Conservation (phyloP, 2,888 invertebrate species). For the Dorcus parallelipipedus region DNA sequence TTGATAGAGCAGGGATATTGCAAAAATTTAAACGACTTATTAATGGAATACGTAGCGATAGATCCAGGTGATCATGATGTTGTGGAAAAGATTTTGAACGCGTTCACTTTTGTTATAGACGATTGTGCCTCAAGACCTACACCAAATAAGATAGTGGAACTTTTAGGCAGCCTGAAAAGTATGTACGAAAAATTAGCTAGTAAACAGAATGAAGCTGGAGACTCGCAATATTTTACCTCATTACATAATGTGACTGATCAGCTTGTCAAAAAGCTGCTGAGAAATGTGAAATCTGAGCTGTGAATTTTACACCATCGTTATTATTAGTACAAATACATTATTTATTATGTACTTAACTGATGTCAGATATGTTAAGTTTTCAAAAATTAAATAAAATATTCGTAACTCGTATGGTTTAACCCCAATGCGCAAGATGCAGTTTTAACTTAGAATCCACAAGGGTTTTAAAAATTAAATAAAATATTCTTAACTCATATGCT, state of each 20-base stretch:
- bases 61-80: conserved; percentile 47
- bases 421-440: no score
- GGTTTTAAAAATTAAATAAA: not conserved
- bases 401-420: not conserved
- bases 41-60: conserved; percentile 38
- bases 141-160: conserved; percentile 6
- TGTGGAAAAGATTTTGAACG: conserved; percentile 42
- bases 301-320: not conserved
- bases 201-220: not conserved
- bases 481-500: not conserved
- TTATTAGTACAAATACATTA: no score
- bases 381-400: not conserved
- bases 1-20: conserved; percentile 45
- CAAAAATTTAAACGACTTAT: conserved; percentile 43
- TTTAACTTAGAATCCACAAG: no score
- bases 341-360: no score
- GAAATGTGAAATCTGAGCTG: conserved; percentile 16
- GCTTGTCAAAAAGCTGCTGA: conserved; percentile 13
- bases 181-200: conserved; percentile 11
- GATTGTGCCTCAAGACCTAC: conserved; percentile 7
- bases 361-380: not conserved
- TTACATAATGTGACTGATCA: conserved; percentile 12
- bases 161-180: conserved; percentile 7
- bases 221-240: conserved; percentile 9
- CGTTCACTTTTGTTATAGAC: conserved; percentile 21